Evolutionary conservation across 2,797 vertebrate species (phyloP).

Genomic region (Myripristis jacobus): DNA sequence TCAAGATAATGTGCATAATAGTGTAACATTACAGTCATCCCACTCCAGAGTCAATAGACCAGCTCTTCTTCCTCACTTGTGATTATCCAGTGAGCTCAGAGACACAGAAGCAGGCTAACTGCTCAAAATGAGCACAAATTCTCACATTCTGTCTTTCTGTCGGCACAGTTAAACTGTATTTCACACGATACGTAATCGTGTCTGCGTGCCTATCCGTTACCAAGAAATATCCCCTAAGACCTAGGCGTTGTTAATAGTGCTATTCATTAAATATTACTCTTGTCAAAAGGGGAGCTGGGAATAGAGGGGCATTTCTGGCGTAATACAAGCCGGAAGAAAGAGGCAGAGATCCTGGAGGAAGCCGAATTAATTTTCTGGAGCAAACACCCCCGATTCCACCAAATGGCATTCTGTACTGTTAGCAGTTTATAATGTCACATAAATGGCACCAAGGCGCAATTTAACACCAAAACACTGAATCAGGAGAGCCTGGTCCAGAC

Average conservation of each 20-base stretch:
- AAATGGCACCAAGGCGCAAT: slow-evolving; percentile 91
- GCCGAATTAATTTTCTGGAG: slow-evolving; percentile 94
- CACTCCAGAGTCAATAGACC: too few species aligned
- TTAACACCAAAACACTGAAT: slow-evolving; percentile 91
- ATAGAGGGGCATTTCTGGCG: slow-evolving; percentile 75
- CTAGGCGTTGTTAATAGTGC: slow-evolving; percentile 93
- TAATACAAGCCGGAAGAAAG: slow-evolving; percentile 96
- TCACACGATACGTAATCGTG: slow-evolving; percentile 64
- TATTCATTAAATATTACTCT: slow-evolving; percentile 98
- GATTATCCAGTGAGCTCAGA: slow-evolving; percentile 35
- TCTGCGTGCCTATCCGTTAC: slow-evolving; percentile 87
- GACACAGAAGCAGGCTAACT: slow-evolving; percentile 22
- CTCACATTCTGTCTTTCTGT: neutral
- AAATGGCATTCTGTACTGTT: slow-evolving; percentile 94
- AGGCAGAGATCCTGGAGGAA: slow-evolving; percentile 91
- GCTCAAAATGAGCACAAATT: neutral
- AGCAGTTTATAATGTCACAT: slow-evolving; percentile 96
- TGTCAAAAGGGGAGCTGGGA: slow-evolving; percentile 88
- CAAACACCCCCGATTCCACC: slow-evolving; percentile 91
- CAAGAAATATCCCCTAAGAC: slow-evolving; percentile 90
- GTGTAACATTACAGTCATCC: slow-evolving; percentile 26
- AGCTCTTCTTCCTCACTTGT: slow-evolving; percentile 14
- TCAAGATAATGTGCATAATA: slow-evolving; percentile 9
- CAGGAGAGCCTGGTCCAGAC: slow-evolving; percentile 31
- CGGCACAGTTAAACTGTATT: slow-evolving; percentile 28